A percentile compares a stretch with the other conserved stretches of the same genome.
These are phyloP conservation scores for Trididemnum miniatum DNA, from an alignment of 23 tunicate species.

Conservation along the genomic window DNA sequence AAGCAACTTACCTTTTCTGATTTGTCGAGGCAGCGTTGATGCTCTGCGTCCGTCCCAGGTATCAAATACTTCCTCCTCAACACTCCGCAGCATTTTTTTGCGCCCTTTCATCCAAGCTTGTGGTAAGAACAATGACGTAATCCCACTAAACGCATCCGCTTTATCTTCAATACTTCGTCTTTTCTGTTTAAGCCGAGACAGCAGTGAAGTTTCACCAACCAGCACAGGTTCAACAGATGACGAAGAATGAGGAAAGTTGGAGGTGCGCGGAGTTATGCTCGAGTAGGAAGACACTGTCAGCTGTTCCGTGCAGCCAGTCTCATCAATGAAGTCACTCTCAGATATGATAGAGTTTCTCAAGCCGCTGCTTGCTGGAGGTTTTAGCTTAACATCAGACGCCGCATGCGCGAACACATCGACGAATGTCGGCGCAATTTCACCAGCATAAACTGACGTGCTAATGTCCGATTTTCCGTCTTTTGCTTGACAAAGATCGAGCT, in stretches of 20 bases:
- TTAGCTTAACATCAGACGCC: background rate
- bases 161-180: background rate
- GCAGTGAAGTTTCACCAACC: background rate
- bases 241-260: constrained; percentile 34
- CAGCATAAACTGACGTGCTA: no score
- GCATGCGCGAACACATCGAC: background rate
- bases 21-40: constrained; percentile 73
- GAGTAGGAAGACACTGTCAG: constrained; percentile 38
- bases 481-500: background rate
- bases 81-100: background rate
- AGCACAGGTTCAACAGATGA: background rate
- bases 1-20: constrained; percentile 42
- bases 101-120: background rate
- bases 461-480: background rate
- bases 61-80: constrained; percentile 40
- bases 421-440: no score
- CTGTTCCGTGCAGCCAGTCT: background rate
- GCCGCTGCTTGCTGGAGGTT: background rate
- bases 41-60: constrained; percentile 86
- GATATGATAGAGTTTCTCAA: background rate
- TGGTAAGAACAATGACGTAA: background rate
- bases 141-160: background rate
- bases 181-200: no score
- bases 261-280: constrained; percentile 22
- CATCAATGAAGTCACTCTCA: background rate